These are phyloP conservation scores for Cybosia mesomella DNA, from an alignment of 2,888 invertebrate species.

Conservation along the genomic window DNA sequence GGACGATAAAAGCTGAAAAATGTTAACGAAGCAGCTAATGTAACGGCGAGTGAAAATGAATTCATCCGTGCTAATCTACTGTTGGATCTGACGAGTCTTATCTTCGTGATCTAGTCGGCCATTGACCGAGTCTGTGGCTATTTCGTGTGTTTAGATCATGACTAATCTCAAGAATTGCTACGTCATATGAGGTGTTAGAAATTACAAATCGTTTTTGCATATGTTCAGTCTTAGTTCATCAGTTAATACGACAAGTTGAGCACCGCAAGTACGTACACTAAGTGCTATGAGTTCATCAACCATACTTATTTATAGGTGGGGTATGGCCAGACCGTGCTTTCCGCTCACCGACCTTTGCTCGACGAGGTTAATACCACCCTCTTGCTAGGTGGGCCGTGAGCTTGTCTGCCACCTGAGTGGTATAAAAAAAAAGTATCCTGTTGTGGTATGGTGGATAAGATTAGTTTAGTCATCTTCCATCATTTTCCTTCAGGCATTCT, in stretches of 20 bases:
- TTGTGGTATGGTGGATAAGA: background rate
- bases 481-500: background rate
- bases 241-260: conserved; percentile 14
- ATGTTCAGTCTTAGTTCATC: conserved; percentile 4
- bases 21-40: conserved; percentile 61
- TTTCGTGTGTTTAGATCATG: conserved; percentile 30
- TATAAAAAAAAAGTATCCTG: too few species aligned
- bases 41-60: conserved; percentile 56
- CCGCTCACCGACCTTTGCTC: background rate
- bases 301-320: conserved; percentile 2
- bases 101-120: conserved; percentile 60
- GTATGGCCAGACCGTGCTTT: background rate
- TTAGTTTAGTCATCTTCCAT: background rate
- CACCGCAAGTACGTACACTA: background rate
- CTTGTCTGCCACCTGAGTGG: too few species aligned
- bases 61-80: conserved; percentile 50
- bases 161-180: conserved; percentile 33
- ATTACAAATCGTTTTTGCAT: conserved; percentile 2
- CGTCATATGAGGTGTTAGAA: conserved; percentile 22
- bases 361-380: background rate
- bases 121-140: conserved; percentile 47
- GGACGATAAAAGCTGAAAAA: conserved; percentile 47
- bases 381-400: too few species aligned
- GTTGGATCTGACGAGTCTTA: conserved; percentile 53
- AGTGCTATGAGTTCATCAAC: conserved; percentile 13